These are phyloP conservation scores for Sinonovacula constricta DNA, from an alignment of 1,140 invertebrate genomes.

Conservation along the genomic window DNA sequence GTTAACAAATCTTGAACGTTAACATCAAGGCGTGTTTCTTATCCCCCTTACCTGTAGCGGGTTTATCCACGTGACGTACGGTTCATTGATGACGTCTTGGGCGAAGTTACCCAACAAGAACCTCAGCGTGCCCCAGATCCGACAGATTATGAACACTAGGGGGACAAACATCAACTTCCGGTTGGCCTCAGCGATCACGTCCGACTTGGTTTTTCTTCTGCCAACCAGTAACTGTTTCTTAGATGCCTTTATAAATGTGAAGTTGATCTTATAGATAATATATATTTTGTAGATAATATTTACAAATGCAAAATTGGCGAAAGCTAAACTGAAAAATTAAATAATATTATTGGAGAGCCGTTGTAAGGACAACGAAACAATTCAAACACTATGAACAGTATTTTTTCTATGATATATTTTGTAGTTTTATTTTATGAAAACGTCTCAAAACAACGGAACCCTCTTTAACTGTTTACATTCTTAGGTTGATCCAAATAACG, in stretches of 20 bases:
- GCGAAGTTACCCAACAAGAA: constrained; percentile 67
- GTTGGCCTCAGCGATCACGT: constrained; percentile 66
- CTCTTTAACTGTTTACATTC: no score
- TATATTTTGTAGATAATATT: no score
- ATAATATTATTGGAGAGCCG: no score
- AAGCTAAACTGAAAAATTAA: not conserved
- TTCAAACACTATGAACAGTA: no score
- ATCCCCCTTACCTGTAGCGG: constrained; percentile 70
- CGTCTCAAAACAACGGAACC: no score
- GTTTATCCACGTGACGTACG: constrained; percentile 65
- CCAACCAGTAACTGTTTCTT: constrained; percentile 31
- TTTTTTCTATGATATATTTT: no score
- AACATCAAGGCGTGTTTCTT: no score
- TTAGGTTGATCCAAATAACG: no score
- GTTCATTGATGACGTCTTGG: constrained; percentile 58
- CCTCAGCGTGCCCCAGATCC: constrained; percentile 70
- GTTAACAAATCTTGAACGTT: no score
- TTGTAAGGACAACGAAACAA: no score
- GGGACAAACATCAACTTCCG: constrained; percentile 71
- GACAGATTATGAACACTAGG: constrained; percentile 67
- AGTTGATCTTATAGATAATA: no score
- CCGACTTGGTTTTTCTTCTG: constrained; percentile 36
- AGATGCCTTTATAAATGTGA: constrained; percentile 37
- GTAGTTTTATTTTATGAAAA: no score
- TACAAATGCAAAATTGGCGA: not conserved